phyloP scores from a whole-genome alignment of 1,140 invertebrate genomes.

The Caenorhabditis remanei region DNA sequence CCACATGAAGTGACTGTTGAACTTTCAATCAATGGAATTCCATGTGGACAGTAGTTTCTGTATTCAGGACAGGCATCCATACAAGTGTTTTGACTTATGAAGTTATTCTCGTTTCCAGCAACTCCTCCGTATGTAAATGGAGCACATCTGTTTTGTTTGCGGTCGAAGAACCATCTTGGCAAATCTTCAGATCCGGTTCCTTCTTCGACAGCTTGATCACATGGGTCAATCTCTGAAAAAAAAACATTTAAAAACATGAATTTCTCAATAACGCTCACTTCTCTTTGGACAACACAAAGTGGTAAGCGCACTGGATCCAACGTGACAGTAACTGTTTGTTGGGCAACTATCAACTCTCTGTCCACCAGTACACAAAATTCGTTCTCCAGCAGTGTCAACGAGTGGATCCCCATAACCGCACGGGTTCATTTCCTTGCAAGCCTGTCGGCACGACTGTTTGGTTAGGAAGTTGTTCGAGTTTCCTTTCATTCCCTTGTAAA shows the following conservation, averaged over 20 bases:
- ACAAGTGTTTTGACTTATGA: conserved; percentile 68
- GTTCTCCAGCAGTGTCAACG: conserved; percentile 66
- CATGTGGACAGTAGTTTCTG: conserved; percentile 75
- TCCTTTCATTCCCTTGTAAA: conserved; percentile 72
- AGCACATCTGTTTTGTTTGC: conserved; percentile 60
- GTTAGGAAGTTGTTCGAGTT: conserved; percentile 87
- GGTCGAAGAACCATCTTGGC: conserved; percentile 74
- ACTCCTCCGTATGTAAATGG: conserved; percentile 69
- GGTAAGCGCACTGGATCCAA: conserved; percentile 67
- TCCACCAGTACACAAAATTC: conserved; percentile 70
- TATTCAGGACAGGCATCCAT: conserved; percentile 71
- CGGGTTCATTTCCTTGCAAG: conserved; percentile 72
- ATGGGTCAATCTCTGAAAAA: conserved; percentile 67
- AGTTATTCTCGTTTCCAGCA: conserved; percentile 72
- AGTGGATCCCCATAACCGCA: conserved; percentile 75
- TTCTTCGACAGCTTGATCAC: conserved; percentile 70
- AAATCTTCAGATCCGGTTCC: conserved; percentile 69
- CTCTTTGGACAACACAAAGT: conserved; percentile 74
- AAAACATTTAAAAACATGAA: background rate
- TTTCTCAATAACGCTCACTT: conserved; percentile 26
- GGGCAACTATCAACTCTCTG: conserved; percentile 70
- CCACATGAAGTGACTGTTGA: conserved; percentile 70
- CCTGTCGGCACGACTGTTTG: conserved; percentile 82
- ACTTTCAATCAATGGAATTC: conserved; percentile 71
- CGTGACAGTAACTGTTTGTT: conserved; percentile 72